Base-by-base conservation (phyloP, 2,888 invertebrate species). In the Omphaloscelis lunosa region DNA sequence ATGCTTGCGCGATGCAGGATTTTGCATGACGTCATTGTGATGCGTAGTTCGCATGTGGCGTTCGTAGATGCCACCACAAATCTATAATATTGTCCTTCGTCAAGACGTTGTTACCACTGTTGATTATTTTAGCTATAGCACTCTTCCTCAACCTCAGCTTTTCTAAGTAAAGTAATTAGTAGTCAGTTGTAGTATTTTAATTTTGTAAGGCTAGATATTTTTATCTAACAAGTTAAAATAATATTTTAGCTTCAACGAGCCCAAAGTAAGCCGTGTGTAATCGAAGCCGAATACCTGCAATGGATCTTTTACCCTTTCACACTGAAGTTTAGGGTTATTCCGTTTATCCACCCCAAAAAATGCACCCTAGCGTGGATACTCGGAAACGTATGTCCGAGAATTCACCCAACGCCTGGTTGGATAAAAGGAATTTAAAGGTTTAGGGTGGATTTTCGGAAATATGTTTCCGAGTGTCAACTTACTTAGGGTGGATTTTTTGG, bases 211-310 rank as follows among this genome's bases (percentile, higher is more conserved):
- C 1, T 27, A 58, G 8, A 34, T 66, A 3, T 48, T 62, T 34
- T 20, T 41, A 6, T 41, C 41, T 45, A 66, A 45, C 12, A 29
- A 34, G 1, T 20, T 11, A 9, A 1, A n/a, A 34, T n/a, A 39
- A 51, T 29, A 62, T 75, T 75, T 75, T 75, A 75, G 75, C 3
- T 41, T 62, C n/a, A 1, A 3, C 11, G 17, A 75, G 48, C n/a
- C 51, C 74, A 12, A 75, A 61, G 20, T 75, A 61, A 61, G 39
- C 23, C 8, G 29, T 7, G 23, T 8, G 17, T 17, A 5, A 41
- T 1, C 8, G 61, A 41, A 75, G 58, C 59, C 34, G 17, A 20
- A 20, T n/a, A 58, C 15, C n/a, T 56, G 17, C 27, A 59, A 58
- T 1, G 58, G 27, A 73, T n/a, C n/a, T 12, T 51, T 3, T 51